These are phyloP conservation scores for Glyptemys insculpta DNA, from an alignment of 2,797 vertebrate species.

Conservation along the genomic window DNA sequence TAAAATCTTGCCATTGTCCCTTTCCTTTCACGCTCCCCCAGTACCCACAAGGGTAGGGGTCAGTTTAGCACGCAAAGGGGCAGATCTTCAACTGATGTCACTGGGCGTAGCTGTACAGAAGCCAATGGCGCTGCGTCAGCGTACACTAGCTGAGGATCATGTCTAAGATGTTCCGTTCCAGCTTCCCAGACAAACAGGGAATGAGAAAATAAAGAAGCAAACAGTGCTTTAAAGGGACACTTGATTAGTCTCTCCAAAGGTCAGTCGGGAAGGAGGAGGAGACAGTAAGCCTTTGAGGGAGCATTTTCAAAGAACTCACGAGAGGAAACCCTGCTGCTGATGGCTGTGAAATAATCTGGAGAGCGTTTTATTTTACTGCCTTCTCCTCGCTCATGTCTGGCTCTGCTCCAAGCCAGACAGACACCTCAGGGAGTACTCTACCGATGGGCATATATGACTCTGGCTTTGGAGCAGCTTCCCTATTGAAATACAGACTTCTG, in stretches of 20 bases:
- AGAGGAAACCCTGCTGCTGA: neutral
- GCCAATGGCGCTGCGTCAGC: accelerated
- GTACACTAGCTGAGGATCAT: neutral
- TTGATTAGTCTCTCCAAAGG: slow-evolving; percentile 21
- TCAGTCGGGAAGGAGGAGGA: slow-evolving; percentile 42
- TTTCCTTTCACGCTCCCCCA: neutral
- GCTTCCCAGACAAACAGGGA: neutral
- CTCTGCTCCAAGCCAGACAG: slow-evolving; percentile 2
- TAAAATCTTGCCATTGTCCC: neutral
- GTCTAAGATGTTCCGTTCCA: neutral
- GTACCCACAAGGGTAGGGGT: neutral
- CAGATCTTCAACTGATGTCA: accelerated
- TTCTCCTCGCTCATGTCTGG: slow-evolving; percentile 6
- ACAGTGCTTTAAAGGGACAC: neutral
- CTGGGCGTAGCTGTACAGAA: neutral
- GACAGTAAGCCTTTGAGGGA: slow-evolving; percentile 30
- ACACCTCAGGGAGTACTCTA: slow-evolving; percentile 22
- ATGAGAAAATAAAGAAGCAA: neutral
- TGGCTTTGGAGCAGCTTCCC: slow-evolving; percentile 20
- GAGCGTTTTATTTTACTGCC: slow-evolving; percentile 31
- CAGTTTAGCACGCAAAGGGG: accelerated
- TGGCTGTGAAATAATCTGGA: neutral
- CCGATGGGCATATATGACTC: neutral
- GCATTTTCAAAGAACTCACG: neutral
- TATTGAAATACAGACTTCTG: neutral